phyloP scores from a whole-genome alignment of 2,113 vertebrate genomes.

The Climacteris rufus region DNA sequence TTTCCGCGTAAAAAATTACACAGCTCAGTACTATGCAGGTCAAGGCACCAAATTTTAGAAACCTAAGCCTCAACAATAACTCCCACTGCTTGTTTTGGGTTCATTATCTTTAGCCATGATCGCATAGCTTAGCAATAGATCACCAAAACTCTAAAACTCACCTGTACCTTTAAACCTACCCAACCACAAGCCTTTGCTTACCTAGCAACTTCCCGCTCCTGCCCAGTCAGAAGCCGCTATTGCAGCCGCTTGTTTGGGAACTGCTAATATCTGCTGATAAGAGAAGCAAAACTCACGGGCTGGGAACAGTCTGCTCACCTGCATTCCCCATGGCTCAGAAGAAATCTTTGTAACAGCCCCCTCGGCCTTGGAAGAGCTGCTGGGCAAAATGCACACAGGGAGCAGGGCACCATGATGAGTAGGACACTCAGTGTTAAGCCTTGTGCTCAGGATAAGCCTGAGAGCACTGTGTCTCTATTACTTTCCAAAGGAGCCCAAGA shows the following conservation, averaged over 20 bases:
- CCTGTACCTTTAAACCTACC: neutral
- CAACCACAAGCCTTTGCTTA: accelerated
- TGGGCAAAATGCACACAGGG: neutral
- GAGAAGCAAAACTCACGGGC: neutral
- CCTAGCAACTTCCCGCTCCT: neutral
- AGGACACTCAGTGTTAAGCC: neutral
- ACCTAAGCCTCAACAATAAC: neutral
- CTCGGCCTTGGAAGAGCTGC: accelerated
- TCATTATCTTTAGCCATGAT: neutral
- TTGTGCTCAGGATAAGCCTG: neutral
- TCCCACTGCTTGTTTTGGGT: neutral
- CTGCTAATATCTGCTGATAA: neutral
- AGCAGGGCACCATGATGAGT: accelerated
- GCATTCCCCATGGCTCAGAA: accelerated
- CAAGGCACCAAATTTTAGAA: neutral
- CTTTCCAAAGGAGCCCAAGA: neutral
- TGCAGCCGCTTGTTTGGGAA: neutral
- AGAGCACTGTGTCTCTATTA: neutral
- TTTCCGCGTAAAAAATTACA: neutral
- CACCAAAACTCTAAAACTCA: neutral
- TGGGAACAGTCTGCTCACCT: neutral
- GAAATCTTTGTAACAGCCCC: neutral
- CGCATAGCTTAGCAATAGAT: neutral
- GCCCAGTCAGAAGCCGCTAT: neutral
- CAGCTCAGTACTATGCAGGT: neutral